phyloP scores from a whole-genome alignment of 2,113 vertebrate genomes.

The Aythya baeri region DNA sequence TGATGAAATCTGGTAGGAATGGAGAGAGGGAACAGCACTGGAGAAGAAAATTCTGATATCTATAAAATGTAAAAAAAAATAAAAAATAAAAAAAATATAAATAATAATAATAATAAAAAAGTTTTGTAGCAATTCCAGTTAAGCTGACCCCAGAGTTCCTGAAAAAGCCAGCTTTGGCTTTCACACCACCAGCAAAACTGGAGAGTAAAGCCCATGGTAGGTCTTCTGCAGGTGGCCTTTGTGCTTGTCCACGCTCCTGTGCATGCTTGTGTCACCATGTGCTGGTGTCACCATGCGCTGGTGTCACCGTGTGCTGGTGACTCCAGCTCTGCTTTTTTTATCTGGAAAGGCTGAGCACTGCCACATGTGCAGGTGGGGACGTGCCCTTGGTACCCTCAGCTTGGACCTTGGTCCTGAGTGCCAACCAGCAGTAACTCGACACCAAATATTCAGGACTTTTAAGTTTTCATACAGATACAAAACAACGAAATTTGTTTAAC shows the following conservation, averaged over 20 bases:
- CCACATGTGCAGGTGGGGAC: background rate
- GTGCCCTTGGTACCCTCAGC: background rate
- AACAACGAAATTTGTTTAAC: background rate
- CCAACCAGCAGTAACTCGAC: background rate
- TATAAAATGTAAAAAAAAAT: background rate
- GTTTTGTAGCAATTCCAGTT: background rate
- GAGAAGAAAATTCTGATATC: rapidly evolving
- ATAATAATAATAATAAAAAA: too few relatives aligned
- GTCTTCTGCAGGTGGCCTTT: background rate
- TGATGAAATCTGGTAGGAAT: background rate
- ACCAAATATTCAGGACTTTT: too few relatives aligned
- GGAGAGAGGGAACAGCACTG: background rate
- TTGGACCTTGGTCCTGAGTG: background rate
- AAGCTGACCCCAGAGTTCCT: background rate
- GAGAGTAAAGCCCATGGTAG: background rate
- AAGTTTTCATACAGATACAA: background rate
- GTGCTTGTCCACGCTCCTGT: background rate
- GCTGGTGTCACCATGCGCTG: background rate
- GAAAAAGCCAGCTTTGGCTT: background rate
- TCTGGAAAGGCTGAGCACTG: rapidly evolving
- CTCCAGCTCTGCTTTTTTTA: background rate
- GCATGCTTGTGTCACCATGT: rapidly evolving
- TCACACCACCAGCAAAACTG: background rate
- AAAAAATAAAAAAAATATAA: too few relatives aligned
- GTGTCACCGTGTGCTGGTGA: background rate